These are phyloP conservation scores for Petrocephalus zakoni DNA, from an alignment of 2,113 vertebrate genomes.

Conservation along the genomic window DNA sequence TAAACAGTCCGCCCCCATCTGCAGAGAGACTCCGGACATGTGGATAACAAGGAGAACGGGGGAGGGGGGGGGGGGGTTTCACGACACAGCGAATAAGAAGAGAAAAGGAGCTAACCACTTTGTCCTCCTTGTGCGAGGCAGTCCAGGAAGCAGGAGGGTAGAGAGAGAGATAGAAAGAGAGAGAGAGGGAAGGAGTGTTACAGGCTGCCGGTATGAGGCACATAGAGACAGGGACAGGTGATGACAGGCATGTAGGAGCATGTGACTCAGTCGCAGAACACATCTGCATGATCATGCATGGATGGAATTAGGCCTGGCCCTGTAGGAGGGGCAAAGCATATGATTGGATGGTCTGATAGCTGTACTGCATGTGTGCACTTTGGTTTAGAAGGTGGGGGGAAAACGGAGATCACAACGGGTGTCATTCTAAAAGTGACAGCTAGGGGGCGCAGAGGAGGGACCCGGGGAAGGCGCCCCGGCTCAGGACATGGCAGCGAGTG, in stretches of 20 bases:
- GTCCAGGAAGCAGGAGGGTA: constrained; percentile 86
- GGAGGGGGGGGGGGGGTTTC: constrained; percentile 36
- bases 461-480: not conserved
- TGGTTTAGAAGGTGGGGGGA: not conserved
- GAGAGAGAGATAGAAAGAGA: constrained; percentile 45
- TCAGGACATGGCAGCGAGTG: not conserved
- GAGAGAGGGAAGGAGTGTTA: constrained; percentile 48
- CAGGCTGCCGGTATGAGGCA: constrained; percentile 3
- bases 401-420: not conserved
- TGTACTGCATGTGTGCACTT: not conserved
- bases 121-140: constrained; percentile 98
- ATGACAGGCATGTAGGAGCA: not conserved
- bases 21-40: constrained; percentile 30
- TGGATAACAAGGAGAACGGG: constrained; percentile 28
- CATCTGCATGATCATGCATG: not conserved
- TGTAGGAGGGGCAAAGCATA: not conserved
- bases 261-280: not conserved
- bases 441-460: not conserved
- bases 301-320: not conserved
- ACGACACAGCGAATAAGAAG: constrained; percentile 37
- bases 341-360: not conserved
- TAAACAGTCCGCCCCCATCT: not conserved
- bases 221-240: not conserved
- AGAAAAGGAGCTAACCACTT: constrained; percentile 96
- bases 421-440: not conserved